Percentiles rank a stretch among this genome's conserved stretches.
These are phyloP conservation scores for Uloborus diversus DNA, from an alignment of 1,140 invertebrate genomes.

Conservation along the genomic window DNA sequence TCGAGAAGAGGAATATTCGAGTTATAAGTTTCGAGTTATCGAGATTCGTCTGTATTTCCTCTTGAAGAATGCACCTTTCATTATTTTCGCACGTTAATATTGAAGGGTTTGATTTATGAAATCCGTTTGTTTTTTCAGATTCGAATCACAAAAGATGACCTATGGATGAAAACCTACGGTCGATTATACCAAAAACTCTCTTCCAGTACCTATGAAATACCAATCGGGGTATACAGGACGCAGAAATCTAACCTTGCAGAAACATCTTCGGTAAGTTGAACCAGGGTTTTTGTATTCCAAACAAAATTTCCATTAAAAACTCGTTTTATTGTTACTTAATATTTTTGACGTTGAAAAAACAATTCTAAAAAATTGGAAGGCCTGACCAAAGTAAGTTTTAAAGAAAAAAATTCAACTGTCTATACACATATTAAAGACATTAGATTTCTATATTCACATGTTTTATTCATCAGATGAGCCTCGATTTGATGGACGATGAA, in stretches of 20 bases:
- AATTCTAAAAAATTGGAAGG: too few relatives aligned
- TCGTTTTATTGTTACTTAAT: neutral
- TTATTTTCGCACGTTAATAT: too few relatives aligned
- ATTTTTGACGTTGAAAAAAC: too few relatives aligned
- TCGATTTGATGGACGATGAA: slow-evolving; percentile 81
- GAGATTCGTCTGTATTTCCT: too few relatives aligned
- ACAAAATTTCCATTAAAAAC: neutral
- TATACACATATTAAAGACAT: too few relatives aligned
- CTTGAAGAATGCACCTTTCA: too few relatives aligned
- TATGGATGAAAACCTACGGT: slow-evolving; percentile 98
- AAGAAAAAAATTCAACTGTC: too few relatives aligned
- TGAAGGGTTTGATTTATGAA: neutral
- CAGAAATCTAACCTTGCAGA: slow-evolving; percentile 74
- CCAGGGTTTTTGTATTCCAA: neutral
- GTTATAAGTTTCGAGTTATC: too few relatives aligned
- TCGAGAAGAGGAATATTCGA: too few relatives aligned
- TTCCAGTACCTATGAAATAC: slow-evolving; percentile 98
- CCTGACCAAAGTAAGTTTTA: too few relatives aligned
- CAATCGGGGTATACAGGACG: slow-evolving; percentile 96
- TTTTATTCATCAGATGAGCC: slow-evolving; percentile 77
- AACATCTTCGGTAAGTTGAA: slow-evolving; percentile 47
- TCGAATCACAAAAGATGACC: slow-evolving; percentile 94
- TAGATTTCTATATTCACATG: too few relatives aligned
- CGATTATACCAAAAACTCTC: slow-evolving; percentile 97
- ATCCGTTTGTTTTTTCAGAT: slow-evolving; percentile 69